These are phyloP conservation scores for Lagodon rhomboides DNA, from an alignment of 2,797 vertebrate genomes.

Conservation along the genomic window DNA sequence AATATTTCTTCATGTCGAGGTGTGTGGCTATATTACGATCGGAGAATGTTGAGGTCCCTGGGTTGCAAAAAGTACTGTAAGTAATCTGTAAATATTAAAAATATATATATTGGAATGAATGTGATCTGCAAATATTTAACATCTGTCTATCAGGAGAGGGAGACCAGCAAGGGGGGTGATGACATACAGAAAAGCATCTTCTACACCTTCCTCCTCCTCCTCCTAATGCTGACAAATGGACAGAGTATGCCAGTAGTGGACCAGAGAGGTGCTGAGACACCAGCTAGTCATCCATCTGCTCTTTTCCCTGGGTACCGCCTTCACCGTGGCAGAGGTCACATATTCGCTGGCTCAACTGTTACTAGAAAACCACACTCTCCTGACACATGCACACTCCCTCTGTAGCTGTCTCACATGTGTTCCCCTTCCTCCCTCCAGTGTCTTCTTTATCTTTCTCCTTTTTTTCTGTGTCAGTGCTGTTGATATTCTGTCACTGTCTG, in stretches of 20 bases:
- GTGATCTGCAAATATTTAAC: background rate
- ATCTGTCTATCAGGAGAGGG: background rate
- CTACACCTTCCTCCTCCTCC: slow-evolving; percentile 19
- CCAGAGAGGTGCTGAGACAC: slow-evolving; percentile 71
- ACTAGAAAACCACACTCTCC: slow-evolving; percentile 53
- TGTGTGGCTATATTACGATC: background rate
- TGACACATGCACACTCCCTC: slow-evolving; percentile 40
- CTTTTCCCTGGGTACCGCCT: slow-evolving; percentile 55
- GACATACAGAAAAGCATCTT: slow-evolving; percentile 20
- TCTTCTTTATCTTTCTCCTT: background rate
- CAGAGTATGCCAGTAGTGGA: slow-evolving; percentile 50
- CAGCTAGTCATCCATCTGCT: slow-evolving; percentile 75
- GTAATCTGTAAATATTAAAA: background rate
- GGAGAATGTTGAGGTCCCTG: background rate
- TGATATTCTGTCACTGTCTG: slow-evolving; percentile 37
- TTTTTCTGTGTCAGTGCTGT: slow-evolving; percentile 1
- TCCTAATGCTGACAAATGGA: slow-evolving; percentile 72
- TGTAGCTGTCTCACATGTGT: background rate
- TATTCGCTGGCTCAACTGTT: slow-evolving; percentile 64
- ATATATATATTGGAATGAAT: background rate
- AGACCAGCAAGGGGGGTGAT: background rate
- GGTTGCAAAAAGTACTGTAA: background rate
- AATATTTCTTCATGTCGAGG: background rate
- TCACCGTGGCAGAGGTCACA: slow-evolving; percentile 68
- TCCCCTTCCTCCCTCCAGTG: background rate